A percentile compares a stretch with the other conserved stretches of the same genome.
Evolutionary conservation across 1,140 invertebrate genomes (phyloP).

Genomic region (Ooceraea biroi): DNA sequence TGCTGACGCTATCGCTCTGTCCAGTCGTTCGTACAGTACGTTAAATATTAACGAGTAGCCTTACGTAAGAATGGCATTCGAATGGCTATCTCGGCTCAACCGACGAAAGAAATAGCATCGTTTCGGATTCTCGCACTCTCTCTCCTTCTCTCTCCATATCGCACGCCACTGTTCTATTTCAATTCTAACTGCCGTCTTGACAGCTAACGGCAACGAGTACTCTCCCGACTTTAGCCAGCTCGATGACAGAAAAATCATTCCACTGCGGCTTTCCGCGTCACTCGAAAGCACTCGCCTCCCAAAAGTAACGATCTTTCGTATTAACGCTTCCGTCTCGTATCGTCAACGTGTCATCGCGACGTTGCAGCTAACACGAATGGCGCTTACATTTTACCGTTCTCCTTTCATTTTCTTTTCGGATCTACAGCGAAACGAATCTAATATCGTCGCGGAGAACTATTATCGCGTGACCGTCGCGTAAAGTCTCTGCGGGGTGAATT

Average conservation of each 20-base stretch:
- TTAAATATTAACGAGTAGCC: slow-evolving; percentile 65
- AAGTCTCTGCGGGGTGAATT: slow-evolving; percentile 30
- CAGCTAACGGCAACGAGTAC: not conserved
- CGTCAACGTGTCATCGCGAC: slow-evolving; percentile 14
- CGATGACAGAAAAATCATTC: slow-evolving; percentile 36
- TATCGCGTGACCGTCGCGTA: not conserved
- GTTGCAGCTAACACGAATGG: not conserved
- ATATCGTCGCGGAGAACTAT: not conserved
- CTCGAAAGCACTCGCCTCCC: not conserved
- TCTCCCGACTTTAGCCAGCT: slow-evolving; percentile 6
- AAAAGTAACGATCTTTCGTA: not conserved
- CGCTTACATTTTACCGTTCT: not conserved
- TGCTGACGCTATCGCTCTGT: slow-evolving; percentile 53
- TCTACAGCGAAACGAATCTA: not conserved
- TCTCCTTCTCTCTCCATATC: not conserved
- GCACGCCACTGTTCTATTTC: slow-evolving; percentile 22
- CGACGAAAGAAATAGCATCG: slow-evolving; percentile 24
- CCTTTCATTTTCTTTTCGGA: not conserved
- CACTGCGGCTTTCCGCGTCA: not conserved
- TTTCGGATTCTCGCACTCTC: not conserved
- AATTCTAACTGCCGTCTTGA: slow-evolving; percentile 31
- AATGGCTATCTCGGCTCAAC: too few species aligned
- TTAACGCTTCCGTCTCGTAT: not conserved
- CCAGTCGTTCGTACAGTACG: slow-evolving; percentile 49
- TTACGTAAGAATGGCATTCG: slow-evolving; percentile 38